These are phyloP conservation scores for Sarcophaga variegata DNA, from an alignment of 2,888 invertebrate genomes.

Conservation along the genomic window DNA sequence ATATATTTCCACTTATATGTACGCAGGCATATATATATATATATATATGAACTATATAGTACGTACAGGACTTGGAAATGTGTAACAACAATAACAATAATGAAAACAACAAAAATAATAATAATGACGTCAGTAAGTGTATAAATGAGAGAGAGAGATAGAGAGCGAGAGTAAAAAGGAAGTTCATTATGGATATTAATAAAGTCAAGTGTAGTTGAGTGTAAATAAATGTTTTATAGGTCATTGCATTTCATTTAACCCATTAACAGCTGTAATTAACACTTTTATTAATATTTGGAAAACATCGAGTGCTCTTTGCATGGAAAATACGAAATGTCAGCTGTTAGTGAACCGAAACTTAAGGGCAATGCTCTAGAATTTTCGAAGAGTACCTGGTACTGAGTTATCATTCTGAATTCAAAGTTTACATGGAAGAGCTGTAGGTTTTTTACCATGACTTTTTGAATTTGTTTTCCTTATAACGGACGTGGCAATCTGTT, in stretches of 20 bases:
- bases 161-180: neutral
- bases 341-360: too few species aligned
- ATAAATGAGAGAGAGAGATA: neutral
- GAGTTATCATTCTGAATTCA: too few species aligned
- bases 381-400: too few species aligned
- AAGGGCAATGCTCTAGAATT: too few species aligned
- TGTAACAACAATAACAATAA: conserved; percentile 22
- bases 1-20: neutral
- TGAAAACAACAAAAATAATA: conserved; percentile 1
- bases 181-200: conserved; percentile 68
- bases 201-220: conserved; percentile 67
- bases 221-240: conserved; percentile 51
- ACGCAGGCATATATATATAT: neutral
- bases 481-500: too few species aligned
- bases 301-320: too few species aligned
- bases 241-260: conserved; percentile 54
- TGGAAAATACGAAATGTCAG: too few species aligned
- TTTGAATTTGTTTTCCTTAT: too few species aligned
- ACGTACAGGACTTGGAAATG: neutral
- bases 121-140: neutral
- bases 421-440: too few species aligned
- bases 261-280: neutral
- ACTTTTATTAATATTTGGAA: neutral
- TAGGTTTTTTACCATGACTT: too few species aligned
- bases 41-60: neutral